These are phyloP conservation scores for Musca domestica DNA, from an alignment of 1,140 invertebrate species.

Conservation along the genomic window DNA sequence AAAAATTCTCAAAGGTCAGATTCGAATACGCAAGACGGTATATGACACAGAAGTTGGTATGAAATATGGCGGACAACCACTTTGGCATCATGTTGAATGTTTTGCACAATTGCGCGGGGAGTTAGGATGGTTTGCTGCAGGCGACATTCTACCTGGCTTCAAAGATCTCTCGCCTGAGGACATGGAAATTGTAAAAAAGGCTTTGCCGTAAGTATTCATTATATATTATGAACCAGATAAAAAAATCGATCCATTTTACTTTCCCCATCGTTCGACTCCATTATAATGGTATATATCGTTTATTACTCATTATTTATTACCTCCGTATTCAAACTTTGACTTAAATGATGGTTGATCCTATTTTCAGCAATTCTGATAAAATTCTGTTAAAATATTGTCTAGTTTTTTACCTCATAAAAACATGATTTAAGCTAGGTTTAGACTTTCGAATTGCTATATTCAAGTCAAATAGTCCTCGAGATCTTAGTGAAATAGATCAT, in stretches of 20 bases:
- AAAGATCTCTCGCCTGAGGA: slow-evolving; percentile 72
- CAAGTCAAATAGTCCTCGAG: too few species aligned
- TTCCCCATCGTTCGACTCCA: too few species aligned
- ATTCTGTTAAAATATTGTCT: too few species aligned
- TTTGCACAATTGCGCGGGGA: slow-evolving; percentile 66
- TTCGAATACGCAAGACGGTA: slow-evolving; percentile 84
- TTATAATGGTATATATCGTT: too few species aligned
- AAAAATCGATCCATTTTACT: background rate
- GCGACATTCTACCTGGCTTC: slow-evolving; percentile 73
- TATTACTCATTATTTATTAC: too few species aligned
- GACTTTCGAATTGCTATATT: too few species aligned
- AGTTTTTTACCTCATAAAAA: too few species aligned
- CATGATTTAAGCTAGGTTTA: too few species aligned
- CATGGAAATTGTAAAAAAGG: slow-evolving; percentile 64
- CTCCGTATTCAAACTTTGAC: too few species aligned
- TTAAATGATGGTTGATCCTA: background rate
- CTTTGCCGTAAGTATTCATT: slow-evolving; percentile 45
- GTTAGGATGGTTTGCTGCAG: slow-evolving; percentile 72
- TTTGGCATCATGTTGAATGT: slow-evolving; percentile 92
- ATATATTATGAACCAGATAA: slow-evolving; percentile 1
- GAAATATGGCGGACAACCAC: slow-evolving; percentile 75
- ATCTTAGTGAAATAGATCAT: too few species aligned
- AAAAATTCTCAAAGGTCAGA: slow-evolving; percentile 80
- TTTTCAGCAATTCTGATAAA: too few species aligned
- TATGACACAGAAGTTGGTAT: slow-evolving; percentile 77